Percentiles rank a stretch among this genome's conserved stretches.
These are phyloP conservation scores for Heteractis magnifica DNA, from an alignment of 92 coral and sea anemone genomes.

Conservation along the genomic window DNA sequence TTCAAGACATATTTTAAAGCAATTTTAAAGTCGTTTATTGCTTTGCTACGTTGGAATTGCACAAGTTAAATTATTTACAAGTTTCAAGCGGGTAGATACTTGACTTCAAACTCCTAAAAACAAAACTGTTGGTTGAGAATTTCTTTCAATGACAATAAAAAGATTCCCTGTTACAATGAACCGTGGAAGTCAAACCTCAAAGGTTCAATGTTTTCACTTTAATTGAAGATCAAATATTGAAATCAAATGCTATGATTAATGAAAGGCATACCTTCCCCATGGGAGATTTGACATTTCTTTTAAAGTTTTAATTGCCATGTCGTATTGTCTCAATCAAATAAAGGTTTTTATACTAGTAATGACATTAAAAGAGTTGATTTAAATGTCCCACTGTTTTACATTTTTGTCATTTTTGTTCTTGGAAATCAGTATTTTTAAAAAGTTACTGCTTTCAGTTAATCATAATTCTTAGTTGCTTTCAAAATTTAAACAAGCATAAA, in stretches of 20 bases:
- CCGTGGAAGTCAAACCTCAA: not conserved
- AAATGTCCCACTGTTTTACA: not conserved
- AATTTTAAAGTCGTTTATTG: slow-evolving; percentile 7
- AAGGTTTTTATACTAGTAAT: not conserved
- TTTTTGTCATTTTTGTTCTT: not conserved
- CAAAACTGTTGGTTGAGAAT: not conserved
- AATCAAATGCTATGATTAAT: not conserved
- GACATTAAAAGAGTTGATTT: not conserved
- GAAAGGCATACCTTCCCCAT: not conserved
- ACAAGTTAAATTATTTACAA: slow-evolving; percentile 35
- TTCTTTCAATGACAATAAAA: not conserved
- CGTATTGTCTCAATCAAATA: not conserved
- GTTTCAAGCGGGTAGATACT: slow-evolving; percentile 19
- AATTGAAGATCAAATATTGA: not conserved
- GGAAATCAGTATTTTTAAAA: not conserved
- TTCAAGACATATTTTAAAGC: not conserved
- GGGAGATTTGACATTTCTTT: not conserved
- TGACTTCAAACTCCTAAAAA: slow-evolving; percentile 9
- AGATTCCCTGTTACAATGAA: not conserved
- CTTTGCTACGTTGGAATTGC: slow-evolving; percentile 27
- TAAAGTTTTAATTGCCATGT: not conserved
- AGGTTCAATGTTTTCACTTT: not conserved
- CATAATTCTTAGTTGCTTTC: not conserved
- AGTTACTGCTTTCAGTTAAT: not conserved
- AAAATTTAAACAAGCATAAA: not conserved